Evolutionary conservation across 92 coral and sea anemone species (phyloP).

Genomic region (Porites cylindrica): DNA sequence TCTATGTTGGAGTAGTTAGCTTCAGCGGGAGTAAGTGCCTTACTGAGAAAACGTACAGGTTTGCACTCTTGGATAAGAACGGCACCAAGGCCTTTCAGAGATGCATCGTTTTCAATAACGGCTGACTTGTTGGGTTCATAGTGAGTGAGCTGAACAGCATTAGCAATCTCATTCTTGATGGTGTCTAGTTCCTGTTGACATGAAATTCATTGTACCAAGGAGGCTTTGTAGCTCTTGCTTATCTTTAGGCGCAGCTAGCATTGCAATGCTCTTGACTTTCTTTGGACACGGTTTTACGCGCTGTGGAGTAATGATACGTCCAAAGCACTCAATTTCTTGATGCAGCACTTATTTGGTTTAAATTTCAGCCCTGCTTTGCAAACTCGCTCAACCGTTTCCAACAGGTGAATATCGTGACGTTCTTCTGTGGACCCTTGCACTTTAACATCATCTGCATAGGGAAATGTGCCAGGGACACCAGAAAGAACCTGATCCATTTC

Average conservation of each 20-base stretch:
- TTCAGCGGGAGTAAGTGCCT: slow-evolving; percentile 72
- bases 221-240: slow-evolving; percentile 74
- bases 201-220: slow-evolving; percentile 71
- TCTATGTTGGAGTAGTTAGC: slow-evolving; percentile 78
- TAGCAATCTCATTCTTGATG: slow-evolving; percentile 69
- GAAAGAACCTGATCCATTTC: too few species aligned
- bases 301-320: slow-evolving; percentile 54
- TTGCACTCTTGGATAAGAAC: slow-evolving; percentile 67
- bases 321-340: slow-evolving; percentile 74
- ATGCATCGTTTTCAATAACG: slow-evolving; percentile 63
- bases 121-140: slow-evolving; percentile 67
- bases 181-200: slow-evolving; percentile 74
- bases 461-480: too few species aligned
- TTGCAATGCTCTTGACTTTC: slow-evolving; percentile 47
- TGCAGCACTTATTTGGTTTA: slow-evolving; percentile 69
- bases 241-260: slow-evolving; percentile 61
- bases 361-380: slow-evolving; percentile 73
- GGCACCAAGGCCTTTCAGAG: slow-evolving; percentile 60
- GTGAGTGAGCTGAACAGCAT: slow-evolving; percentile 57
- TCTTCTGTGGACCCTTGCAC: slow-evolving; percentile 73
- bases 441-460: slow-evolving; percentile 69
- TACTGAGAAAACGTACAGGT: slow-evolving; percentile 70
- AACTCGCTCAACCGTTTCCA: slow-evolving; percentile 73
- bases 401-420: slow-evolving; percentile 76
- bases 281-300: slow-evolving; percentile 65